Conservation (phyloP, 2,113 vertebrate genomes). For the Calypte anna region DNA sequence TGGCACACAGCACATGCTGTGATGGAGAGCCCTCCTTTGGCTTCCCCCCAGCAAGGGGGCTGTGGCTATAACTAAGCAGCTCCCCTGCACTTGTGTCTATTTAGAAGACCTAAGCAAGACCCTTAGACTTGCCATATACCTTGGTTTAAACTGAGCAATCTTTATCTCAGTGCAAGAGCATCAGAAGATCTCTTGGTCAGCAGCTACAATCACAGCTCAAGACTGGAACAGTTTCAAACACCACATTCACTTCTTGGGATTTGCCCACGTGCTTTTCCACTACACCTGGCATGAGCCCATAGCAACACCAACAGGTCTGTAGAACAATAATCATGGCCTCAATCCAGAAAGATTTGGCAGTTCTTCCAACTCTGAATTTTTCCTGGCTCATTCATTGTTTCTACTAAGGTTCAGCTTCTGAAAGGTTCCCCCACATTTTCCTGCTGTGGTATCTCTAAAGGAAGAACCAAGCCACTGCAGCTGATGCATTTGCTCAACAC, state of each 20-base stretch:
- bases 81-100: not conserved
- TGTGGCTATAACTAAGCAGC: not conserved
- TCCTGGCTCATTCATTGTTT: not conserved
- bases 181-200: not conserved
- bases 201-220: not conserved
- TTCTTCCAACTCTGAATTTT: not conserved
- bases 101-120: not conserved
- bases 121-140: not conserved
- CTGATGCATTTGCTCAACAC: not conserved
- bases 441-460: not conserved
- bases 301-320: not conserved
- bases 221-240: not conserved
- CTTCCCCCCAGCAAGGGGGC: not conserved
- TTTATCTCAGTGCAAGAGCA: not conserved
- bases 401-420: not conserved
- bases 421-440: not conserved
- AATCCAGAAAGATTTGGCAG: conserved; percentile 3
- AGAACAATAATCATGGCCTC: not conserved
- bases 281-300: not conserved
- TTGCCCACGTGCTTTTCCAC: not conserved
- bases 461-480: not conserved
- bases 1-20: not conserved
- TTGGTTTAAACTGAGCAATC: not conserved
- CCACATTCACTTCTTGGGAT: not conserved
- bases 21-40: not conserved